Conservation (phyloP, 2,888 invertebrate species). For the Amphipyra berbera region DNA sequence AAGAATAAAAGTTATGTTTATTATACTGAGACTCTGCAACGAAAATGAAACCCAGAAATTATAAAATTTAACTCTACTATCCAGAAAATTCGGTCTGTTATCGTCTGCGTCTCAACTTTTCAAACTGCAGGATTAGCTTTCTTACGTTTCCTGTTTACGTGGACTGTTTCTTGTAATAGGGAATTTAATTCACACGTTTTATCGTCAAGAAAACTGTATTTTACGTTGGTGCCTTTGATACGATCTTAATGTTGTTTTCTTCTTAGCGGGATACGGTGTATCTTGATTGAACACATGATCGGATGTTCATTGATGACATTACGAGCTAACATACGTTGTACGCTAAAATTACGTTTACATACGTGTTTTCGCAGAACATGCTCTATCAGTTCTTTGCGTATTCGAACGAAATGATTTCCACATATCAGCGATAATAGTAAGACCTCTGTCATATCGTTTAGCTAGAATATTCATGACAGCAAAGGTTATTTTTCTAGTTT, state of each 20-base stretch:
- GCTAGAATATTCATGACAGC: neutral
- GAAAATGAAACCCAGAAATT: conserved; percentile 8
- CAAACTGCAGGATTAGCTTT: conserved; percentile 50
- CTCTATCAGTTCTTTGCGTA: conserved; percentile 5
- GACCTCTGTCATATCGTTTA: neutral
- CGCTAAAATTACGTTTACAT: conserved; percentile 39
- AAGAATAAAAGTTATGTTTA: conserved; percentile 56
- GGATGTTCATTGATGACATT: conserved; percentile 48
- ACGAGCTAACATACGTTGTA: conserved; percentile 39
- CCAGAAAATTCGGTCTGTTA: conserved; percentile 29
- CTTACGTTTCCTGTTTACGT: conserved; percentile 57
- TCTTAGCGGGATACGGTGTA: conserved; percentile 11
- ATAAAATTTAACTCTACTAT: conserved; percentile 36
- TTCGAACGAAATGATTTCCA: conserved; percentile 16
- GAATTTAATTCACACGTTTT: conserved; percentile 54
- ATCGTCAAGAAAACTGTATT: conserved; percentile 49
- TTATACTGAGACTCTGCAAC: conserved; percentile 24
- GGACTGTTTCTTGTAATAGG: conserved; percentile 41
- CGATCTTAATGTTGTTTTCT: conserved; percentile 48
- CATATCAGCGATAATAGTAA: conserved; percentile 8
- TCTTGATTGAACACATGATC: conserved; percentile 46
- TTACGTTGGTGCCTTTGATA: conserved; percentile 57
- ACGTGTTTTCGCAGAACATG: conserved; percentile 26
- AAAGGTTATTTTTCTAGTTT: neutral
- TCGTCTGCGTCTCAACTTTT: conserved; percentile 19